Base-by-base conservation (phyloP, 2,888 invertebrate species). In the Trissoscelio sp. region DNA sequence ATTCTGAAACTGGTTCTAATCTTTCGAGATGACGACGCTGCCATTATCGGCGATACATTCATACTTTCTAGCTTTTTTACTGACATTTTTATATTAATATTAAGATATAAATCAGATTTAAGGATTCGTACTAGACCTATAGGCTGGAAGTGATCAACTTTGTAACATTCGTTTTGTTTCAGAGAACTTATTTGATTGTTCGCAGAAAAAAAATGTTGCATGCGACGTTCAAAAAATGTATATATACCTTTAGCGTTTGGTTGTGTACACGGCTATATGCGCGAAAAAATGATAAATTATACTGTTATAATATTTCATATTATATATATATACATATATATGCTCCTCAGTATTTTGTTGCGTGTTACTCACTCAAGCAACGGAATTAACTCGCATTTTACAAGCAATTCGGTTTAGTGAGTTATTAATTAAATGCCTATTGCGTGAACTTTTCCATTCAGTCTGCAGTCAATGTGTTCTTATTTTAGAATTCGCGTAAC, bases 11-110 rank as follows among this genome's bases (percentile, higher is more conserved):
- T 55, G 90, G 91, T 79, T 91, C 91, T 18, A 90, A 91, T 87
- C 89, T 91, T 84, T 91, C 91, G 39, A 91, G 91, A 91, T 91
- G 91, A 91, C 90, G 88, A 81, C 88, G 88, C 79, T 89, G 88
- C 82, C 16, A 60, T 14, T 73, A 87, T 83, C 87, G 87, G 60
- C 86, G 87, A 82, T 88, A 88, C 86, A 87, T 89, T 64, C 88
- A 86, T 83, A 88, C 88, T 80, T 88, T 87, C 53, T 89, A 86
- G 72, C 67, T 84, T 82, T 81, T 80, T 64, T 75, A 81, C 75
- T 28, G 72, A 78, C 53, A 57, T 72, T 83, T 78, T 77, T 66
- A 79, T 64, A 74, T 53, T 20, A 12, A 57, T 46, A 18, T 72
- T 39, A 55, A 34, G 9, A 60, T n/a, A 57, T 14, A 42, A 31